A percentile compares a stretch with the other conserved stretches of the same genome.
phyloP scores from a whole-genome alignment of 37 sponge, comb jelly and placozoan species.

The Tethya wilhelma region DNA sequence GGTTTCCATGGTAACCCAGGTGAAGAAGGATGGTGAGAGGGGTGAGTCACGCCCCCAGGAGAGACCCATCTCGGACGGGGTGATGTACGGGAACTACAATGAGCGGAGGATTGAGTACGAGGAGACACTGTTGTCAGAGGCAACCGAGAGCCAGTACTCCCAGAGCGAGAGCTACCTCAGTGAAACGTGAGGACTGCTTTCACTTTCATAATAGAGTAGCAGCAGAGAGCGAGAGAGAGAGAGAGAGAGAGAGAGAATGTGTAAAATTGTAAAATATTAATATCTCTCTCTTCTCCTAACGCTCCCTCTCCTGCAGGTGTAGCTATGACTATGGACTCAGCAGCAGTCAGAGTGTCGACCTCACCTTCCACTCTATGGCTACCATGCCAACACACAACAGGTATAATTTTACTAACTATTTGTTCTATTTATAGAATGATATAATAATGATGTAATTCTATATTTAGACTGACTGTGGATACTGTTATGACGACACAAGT shows the following conservation, averaged over 20 bases:
- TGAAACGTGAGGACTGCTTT: conserved; percentile 11
- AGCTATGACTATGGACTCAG: conserved; percentile 54
- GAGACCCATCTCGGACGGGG: conserved; percentile 26
- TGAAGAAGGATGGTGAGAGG: conserved; percentile 10
- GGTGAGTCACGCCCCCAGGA: not conserved
- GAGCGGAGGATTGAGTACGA: conserved; percentile 69
- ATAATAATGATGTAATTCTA: not conserved
- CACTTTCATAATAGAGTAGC: not conserved
- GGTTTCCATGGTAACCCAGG: conserved; percentile 45
- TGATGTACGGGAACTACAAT: conserved; percentile 52
- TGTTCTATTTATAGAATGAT: not conserved
- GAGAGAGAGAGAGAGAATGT: not conserved
- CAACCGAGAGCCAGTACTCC: conserved; percentile 55
- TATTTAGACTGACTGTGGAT: conserved; percentile 64
- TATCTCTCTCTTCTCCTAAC: not conserved
- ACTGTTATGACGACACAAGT: conserved; percentile 65
- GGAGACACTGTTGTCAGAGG: conserved; percentile 46
- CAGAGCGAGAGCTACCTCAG: conserved; percentile 59
- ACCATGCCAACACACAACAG: conserved; percentile 50
- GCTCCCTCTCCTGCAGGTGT: conserved; percentile 1
- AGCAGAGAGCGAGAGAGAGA: no score
- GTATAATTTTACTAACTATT: not conserved
- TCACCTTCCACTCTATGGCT: conserved; percentile 71
- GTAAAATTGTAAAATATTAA: not conserved
- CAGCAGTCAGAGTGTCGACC: conserved; percentile 60